Evolutionary conservation across 53 echinoderm and acorn worm genomes (phyloP), one percentile per base, ranked within the genome.

Genomic region (Pentamera pediparva): DNA sequence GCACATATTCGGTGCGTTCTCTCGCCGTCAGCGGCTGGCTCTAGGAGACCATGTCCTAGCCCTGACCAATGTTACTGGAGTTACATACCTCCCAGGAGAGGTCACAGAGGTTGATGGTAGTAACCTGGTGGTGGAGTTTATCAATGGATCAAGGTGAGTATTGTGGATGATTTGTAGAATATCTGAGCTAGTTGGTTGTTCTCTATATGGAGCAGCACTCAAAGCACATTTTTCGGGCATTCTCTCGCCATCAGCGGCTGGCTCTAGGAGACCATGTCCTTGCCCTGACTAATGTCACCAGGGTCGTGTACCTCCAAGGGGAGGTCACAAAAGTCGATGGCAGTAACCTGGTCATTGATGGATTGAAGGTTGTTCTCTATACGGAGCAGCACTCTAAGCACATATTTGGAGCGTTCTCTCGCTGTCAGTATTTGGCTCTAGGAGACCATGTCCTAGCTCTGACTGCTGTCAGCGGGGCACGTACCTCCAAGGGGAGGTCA

Each of bases 1-100:
- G 43, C 85, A 90, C 58, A 91, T 96, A 81, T 96, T 91, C 57
- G 96, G 96, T 6, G 83, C 91, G 38, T 96, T 89, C 88, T 85
- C 88, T 8, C 82, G 85, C 6, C 79, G 96, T 17, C 91, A 91
- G 50, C 77, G 91, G 39, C 75, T 91, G 80, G 96, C 91, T 37
- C 85, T 89, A 15, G 91, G 91, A 9, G 96, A 96, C 35, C 59
- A 83, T 48, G 88, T 91, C 30, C 54, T 96, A 48, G 96, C 91
- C 19, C 80, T 86, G 82, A 79, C 82, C 39, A 88, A 76, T 50
- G 37, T 59, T 5, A 49, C 78, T 20, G 76, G 59, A 19, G 76
- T 96, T 85, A 82, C 74, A 32, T 96, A 96, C 40, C 55, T 96
- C 22, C 96, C 96, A 0, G 88, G 91, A 22, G 88, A 87, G 65